phyloP scores from a whole-genome alignment of 1,140 invertebrate genomes.

The Ridgeia piscesae region DNA sequence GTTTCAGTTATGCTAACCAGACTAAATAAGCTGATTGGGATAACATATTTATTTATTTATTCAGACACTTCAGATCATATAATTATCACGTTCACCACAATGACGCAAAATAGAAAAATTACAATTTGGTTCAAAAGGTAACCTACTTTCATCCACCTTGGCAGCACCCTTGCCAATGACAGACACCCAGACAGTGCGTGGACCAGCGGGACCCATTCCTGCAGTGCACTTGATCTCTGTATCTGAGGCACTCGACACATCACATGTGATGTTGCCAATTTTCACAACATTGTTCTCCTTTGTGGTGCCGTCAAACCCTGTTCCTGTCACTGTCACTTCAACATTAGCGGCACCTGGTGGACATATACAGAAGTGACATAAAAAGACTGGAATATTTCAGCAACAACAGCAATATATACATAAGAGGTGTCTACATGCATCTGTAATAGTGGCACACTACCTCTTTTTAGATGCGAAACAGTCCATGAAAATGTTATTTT shows the following conservation, averaged over 20 bases:
- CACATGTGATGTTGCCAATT: conserved; percentile 36
- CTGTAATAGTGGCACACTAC: too few species aligned
- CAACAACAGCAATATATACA: too few species aligned
- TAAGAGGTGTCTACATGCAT: too few species aligned
- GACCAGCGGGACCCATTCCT: conserved; percentile 9
- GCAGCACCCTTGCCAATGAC: conserved; percentile 22
- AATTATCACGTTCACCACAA: not conserved
- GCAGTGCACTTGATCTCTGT: conserved; percentile 24
- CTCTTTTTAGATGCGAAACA: too few species aligned
- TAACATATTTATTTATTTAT: not conserved
- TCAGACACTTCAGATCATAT: not conserved
- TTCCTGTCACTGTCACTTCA: conserved; percentile 34
- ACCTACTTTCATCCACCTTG: not conserved
- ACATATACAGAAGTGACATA: not conserved
- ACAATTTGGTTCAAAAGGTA: not conserved
- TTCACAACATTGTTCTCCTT: conserved; percentile 34
- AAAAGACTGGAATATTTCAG: not conserved
- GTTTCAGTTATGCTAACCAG: not conserved
- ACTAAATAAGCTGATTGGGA: not conserved
- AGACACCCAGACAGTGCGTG: not conserved
- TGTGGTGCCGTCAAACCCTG: conserved; percentile 30
- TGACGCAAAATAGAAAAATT: not conserved
- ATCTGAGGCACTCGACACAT: conserved; percentile 25
- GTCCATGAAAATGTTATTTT: too few species aligned
- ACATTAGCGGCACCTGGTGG: conserved; percentile 8